Base-by-base conservation (phyloP, 2,888 invertebrate genomes). In the Xanthostigma xanthostigma region DNA sequence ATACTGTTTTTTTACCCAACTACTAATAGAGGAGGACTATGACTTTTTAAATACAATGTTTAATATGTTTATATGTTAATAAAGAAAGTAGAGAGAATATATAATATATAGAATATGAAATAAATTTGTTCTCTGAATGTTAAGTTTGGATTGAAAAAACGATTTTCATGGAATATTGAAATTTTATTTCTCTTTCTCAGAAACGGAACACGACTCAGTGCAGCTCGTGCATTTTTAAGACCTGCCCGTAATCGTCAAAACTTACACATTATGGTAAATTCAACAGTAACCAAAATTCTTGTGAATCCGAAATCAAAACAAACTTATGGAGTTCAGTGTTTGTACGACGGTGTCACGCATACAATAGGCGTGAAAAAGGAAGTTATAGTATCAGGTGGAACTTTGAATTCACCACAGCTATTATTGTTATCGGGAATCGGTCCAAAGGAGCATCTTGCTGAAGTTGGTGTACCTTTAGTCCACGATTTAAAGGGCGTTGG, bases 401-500 rank as follows among this genome's bases (percentile, higher is more conserved):
- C 81, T 0, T 61, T 82, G 9, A 81, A 81, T 62, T 76, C 81
- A 0, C 81, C 82, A 0, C 79, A 82, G 64, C 64, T 82, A 10
- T 68, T 83, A 3, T 59, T 81, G 3, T 70, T 79, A 3, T 82
- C 81, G 1, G 83, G 83, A 9, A 71, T 82, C 8, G 82, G 82
- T 0, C 78, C 82, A 0, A 74, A 70, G 56, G 69, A 73, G 8
- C 76, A 77, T 42, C 63, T 83, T 2, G 64, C 72, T 41, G 68
- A 70, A 49, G 72, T 77, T 49, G 75, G 76, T 48, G 75, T 83
- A 34, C 72, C 72, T 6, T 70, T 76, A 9, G 67, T 78, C 33
- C 73, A 75, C 51, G 73, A 81, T 52, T 63, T 81, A 14, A 80
- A 79, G 0, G 82, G 82, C 0, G 82, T 83, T 1, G 82, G 83